phyloP scores from a whole-genome alignment of 2,888 invertebrate genomes.

The Piscicola geometra region DNA sequence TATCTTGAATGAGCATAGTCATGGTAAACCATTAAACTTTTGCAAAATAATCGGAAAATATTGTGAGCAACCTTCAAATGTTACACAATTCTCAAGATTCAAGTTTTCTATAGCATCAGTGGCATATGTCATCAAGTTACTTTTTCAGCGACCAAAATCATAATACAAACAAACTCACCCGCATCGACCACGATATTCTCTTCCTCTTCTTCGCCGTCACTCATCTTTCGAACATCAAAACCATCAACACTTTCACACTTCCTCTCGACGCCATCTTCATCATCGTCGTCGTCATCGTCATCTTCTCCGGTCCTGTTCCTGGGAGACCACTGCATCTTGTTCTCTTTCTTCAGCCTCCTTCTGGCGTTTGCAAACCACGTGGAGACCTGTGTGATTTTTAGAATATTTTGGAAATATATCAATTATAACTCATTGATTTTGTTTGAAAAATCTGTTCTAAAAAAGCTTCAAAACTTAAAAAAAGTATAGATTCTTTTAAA shows the following conservation, averaged over 20 bases:
- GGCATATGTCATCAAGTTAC: no score
- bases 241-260: constrained; percentile 13
- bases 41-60: no score
- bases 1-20: not conserved
- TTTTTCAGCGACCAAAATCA: not conserved
- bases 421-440: no score
- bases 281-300: constrained; percentile 53
- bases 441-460: no score
- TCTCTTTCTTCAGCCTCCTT: constrained; percentile 87
- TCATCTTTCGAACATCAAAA: constrained; percentile 21
- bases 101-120: no score
- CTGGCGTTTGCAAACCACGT: constrained; percentile 96
- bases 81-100: no score
- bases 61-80: no score
- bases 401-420: not conserved
- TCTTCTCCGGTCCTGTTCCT: constrained; percentile 64
- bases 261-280: constrained; percentile 43
- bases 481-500: no score
- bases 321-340: constrained; percentile 98
- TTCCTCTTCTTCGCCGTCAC: constrained; percentile 18
- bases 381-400: constrained; percentile 68
- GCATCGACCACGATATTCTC: constrained; percentile 40
- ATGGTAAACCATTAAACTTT: not conserved
- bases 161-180: constrained; percentile 31
- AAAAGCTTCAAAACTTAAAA: no score